Conservation (phyloP, 2,888 invertebrate genomes). For the Emmelina monodactyla region DNA sequence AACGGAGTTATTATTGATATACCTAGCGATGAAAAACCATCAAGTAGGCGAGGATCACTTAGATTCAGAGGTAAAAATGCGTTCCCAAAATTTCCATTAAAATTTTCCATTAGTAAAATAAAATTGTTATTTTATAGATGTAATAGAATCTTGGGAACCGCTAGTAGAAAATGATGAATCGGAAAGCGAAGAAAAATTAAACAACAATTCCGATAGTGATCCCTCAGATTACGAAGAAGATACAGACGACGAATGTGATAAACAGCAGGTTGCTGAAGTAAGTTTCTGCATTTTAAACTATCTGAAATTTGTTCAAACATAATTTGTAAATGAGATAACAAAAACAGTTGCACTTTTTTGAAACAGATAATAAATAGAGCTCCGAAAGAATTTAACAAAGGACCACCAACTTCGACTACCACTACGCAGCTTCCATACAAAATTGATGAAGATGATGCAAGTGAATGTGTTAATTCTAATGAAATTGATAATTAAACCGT, state of each 20-base stretch:
- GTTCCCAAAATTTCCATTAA: no score
- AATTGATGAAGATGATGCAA: constrained; percentile 70
- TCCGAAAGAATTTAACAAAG: constrained; percentile 18
- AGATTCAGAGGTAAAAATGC: constrained; percentile 63
- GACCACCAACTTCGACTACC: constrained; percentile 36
- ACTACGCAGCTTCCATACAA: constrained; percentile 66
- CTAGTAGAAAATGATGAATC: constrained; percentile 59
- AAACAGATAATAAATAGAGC: constrained; percentile 17
- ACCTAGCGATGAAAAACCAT: constrained; percentile 35
- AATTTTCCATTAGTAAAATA: background rate
- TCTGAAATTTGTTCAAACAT: background rate
- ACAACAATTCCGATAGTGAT: constrained; percentile 7
- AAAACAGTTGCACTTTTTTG: background rate
- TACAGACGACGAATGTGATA: background rate
- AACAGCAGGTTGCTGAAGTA: constrained; percentile 3
- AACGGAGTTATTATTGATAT: constrained; percentile 48
- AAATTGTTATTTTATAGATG: constrained; percentile 23
- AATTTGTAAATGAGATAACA: background rate
- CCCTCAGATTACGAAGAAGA: constrained; percentile 6
- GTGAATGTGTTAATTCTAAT: constrained; percentile 52
- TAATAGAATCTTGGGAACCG: constrained; percentile 66
- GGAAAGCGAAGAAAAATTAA: constrained; percentile 28
- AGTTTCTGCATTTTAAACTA: background rate
- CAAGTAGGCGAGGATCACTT: constrained; percentile 49
- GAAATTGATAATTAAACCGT: constrained; percentile 14